A percentile compares a stretch with the other conserved stretches of the same genome.
Evolutionary conservation across 2,113 vertebrate species (phyloP).

Genomic region (Cricetomys ansorgei): DNA sequence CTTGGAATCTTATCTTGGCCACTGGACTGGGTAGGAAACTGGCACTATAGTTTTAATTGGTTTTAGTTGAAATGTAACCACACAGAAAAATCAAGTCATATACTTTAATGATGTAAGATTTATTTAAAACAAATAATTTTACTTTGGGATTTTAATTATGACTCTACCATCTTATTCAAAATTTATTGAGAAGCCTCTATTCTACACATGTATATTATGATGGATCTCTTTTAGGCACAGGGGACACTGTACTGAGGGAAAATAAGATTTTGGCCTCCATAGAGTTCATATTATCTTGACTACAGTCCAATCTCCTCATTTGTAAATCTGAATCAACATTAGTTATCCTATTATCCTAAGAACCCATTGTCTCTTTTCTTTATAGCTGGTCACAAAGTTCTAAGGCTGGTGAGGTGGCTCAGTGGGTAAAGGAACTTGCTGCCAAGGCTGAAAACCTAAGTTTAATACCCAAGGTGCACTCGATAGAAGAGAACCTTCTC

Average conservation of each 20-base stretch:
- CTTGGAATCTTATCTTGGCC: not conserved
- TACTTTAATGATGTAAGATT: not conserved
- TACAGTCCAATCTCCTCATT: not conserved
- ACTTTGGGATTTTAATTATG: conserved; percentile 35
- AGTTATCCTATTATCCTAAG: not conserved
- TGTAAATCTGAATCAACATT: not conserved
- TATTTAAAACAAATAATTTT: not conserved
- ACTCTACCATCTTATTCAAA: not conserved
- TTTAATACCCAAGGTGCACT: not conserved
- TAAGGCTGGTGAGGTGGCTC: not conserved
- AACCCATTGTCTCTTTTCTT: not conserved
- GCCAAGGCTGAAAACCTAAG: not conserved
- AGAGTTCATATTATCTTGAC: not conserved
- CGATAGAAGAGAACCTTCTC: not conserved
- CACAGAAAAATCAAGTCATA: not conserved
- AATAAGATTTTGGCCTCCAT: not conserved
- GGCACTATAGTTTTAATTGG: not conserved
- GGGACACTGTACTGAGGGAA: not conserved
- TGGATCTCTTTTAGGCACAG: not conserved
- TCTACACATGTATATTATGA: not conserved
- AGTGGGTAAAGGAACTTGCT: not conserved
- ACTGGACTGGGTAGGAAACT: not conserved
- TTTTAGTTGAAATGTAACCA: conserved; percentile 18
- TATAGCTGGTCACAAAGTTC: not conserved
- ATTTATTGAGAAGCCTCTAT: not conserved